phyloP scores from a whole-genome alignment of 2,797 vertebrate genomes.

The Salarias fasciatus region DNA sequence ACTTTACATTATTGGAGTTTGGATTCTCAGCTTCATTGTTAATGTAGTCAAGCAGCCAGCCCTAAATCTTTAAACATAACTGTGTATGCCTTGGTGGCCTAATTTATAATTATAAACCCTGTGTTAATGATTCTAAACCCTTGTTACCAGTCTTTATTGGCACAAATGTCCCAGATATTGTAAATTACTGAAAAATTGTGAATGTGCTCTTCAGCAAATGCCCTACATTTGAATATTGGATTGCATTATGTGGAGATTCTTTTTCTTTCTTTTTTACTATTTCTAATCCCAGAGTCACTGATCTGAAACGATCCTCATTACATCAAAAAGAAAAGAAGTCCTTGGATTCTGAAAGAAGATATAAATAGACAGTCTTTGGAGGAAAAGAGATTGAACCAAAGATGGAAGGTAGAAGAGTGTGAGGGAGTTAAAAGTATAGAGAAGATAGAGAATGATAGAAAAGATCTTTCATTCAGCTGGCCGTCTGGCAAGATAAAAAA shows the following conservation, averaged over 20 bases:
- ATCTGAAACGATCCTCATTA: constrained; percentile 63
- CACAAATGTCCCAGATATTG: constrained; percentile 2
- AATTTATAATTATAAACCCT: constrained; percentile 10
- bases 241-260: constrained; percentile 28
- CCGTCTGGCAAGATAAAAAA: constrained; percentile 67
- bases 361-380: constrained; percentile 60
- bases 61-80: constrained; percentile 4
- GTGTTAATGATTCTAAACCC: constrained; percentile 7
- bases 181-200: constrained; percentile 4
- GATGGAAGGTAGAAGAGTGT: constrained; percentile 55
- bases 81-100: background rate
- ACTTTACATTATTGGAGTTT: constrained; percentile 8
- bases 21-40: constrained; percentile 2
- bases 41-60: background rate
- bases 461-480: constrained; percentile 62
- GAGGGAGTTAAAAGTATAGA: constrained; percentile 60
- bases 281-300: constrained; percentile 33
- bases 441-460: constrained; percentile 61
- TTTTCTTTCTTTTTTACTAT: constrained; percentile 33
- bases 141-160: constrained; percentile 5
- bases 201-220: constrained; percentile 18
- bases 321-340: constrained; percentile 55
- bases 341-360: constrained; percentile 55
- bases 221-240: constrained; percentile 16
- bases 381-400: constrained; percentile 48